These are phyloP conservation scores for Pelodytes ibericus DNA, from an alignment of 2,797 vertebrate species.

Conservation along the genomic window DNA sequence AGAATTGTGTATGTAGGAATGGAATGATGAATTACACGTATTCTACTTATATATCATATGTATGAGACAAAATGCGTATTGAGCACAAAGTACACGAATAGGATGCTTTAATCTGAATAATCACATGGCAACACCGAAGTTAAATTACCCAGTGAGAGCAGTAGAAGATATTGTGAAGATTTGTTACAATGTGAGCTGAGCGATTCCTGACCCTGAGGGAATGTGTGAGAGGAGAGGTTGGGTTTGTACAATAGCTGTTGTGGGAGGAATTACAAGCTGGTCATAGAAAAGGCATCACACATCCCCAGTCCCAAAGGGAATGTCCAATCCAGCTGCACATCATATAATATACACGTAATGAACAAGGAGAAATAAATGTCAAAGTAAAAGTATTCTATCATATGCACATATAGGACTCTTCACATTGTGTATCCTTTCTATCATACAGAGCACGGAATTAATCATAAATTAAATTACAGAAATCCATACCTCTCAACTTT, in stretches of 20 bases:
- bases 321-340: conserved; percentile 41
- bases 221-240: conserved; percentile 1
- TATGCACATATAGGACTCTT: conserved; percentile 12
- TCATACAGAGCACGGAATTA: too few relatives aligned
- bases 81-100: background rate
- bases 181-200: conserved; percentile 43
- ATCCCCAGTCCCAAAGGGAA: conserved; percentile 39
- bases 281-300: conserved; percentile 38
- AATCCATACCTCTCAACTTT: too few relatives aligned
- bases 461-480: too few relatives aligned
- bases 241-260: conserved; percentile 23
- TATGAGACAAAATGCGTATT: too few relatives aligned
- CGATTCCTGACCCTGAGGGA: conserved; percentile 38
- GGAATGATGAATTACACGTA: too few relatives aligned
- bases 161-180: conserved; percentile 33
- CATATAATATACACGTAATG: conserved; percentile 27
- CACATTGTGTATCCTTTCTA: too few relatives aligned
- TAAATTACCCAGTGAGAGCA: conserved; percentile 21
- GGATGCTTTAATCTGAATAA: background rate
- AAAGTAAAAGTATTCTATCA: conserved; percentile 18
- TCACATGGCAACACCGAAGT: background rate
- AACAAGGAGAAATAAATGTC: conserved; percentile 50
- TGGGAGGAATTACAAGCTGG: conserved; percentile 43
- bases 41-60: too few relatives aligned
- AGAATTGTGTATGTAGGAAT: background rate